A percentile compares a stretch with the other conserved stretches of the same genome.
Conservation (phyloP, 2,797 vertebrate genomes). For the Lycodopsis pacificus region DNA sequence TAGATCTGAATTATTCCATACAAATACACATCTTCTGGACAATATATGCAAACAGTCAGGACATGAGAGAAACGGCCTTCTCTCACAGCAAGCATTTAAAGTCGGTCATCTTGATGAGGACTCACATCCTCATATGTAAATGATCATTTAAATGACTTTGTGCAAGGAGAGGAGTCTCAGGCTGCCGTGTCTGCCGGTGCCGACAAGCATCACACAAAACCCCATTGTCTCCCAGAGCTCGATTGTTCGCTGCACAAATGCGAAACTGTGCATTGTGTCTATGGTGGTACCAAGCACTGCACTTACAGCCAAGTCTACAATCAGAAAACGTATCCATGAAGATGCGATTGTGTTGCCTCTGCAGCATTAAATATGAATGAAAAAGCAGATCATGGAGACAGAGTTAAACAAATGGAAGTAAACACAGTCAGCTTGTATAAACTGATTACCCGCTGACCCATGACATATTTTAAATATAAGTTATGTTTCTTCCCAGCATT, state of each 20-base stretch:
- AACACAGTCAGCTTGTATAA: not conserved
- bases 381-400: not conserved
- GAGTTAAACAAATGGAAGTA: not conserved
- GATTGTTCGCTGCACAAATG: slow-evolving; percentile 29
- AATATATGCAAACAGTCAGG: not conserved
- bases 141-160: slow-evolving; percentile 22
- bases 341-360: not conserved
- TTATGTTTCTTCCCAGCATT: not conserved
- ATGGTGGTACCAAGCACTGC: slow-evolving; percentile 21
- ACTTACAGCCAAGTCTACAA: not conserved
- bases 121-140: slow-evolving; percentile 3
- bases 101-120: not conserved
- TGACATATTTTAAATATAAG: not conserved
- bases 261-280: slow-evolving; percentile 37
- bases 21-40: not conserved
- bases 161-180: not conserved
- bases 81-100: not conserved
- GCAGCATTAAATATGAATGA: not conserved
- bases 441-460: not conserved
- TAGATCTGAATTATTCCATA: not conserved
- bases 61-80: not conserved
- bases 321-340: not conserved
- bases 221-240: slow-evolving; percentile 38
- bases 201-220: slow-evolving; percentile 33
- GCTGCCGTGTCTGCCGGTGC: slow-evolving; percentile 4